phyloP scores from a whole-genome alignment of 2,797 vertebrate species.

The Centropyge bicolor region DNA sequence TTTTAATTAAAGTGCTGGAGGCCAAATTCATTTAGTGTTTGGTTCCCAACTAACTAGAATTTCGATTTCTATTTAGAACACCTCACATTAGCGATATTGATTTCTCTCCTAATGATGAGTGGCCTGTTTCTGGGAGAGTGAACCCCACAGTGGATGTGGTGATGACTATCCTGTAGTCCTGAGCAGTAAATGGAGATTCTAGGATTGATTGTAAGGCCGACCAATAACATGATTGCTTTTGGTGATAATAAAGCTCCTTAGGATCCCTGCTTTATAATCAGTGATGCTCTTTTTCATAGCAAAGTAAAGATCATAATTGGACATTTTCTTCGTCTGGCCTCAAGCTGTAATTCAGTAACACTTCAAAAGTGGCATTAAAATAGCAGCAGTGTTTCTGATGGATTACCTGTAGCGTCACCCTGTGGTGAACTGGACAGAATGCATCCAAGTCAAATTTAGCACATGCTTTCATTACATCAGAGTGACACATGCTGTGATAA shows the following conservation, averaged over 20 bases:
- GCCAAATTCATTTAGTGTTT: constrained; percentile 38
- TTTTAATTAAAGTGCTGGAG: constrained; percentile 42
- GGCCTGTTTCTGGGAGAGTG: constrained; percentile 21
- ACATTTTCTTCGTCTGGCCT: background rate
- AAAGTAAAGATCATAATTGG: constrained; percentile 7
- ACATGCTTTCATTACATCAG: background rate
- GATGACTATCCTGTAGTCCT: constrained; percentile 36
- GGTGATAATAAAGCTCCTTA: constrained; percentile 5
- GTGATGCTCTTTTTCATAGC: constrained; percentile 1
- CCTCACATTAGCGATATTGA: constrained; percentile 66
- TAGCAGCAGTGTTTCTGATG: constrained; percentile 12
- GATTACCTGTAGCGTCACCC: constrained; percentile 20
- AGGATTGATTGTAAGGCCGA: constrained; percentile 18
- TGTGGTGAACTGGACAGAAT: constrained; percentile 30
- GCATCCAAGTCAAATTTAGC: background rate
- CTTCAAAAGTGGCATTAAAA: background rate
- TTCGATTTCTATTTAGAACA: constrained; percentile 57
- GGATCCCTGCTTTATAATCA: constrained; percentile 14
- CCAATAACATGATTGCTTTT: background rate
- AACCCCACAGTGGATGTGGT: constrained; percentile 25
- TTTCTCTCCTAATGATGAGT: constrained; percentile 64
- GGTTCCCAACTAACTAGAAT: constrained; percentile 31
- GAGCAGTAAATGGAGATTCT: background rate
- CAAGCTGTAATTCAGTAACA: constrained; percentile 2
- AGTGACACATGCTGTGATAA: constrained; percentile 27